A percentile compares a stretch with the other conserved stretches of the same genome.
These are phyloP conservation scores for Sebastes trivittatus DNA, from an alignment of 2,797 vertebrate genomes.

Conservation along the genomic window DNA sequence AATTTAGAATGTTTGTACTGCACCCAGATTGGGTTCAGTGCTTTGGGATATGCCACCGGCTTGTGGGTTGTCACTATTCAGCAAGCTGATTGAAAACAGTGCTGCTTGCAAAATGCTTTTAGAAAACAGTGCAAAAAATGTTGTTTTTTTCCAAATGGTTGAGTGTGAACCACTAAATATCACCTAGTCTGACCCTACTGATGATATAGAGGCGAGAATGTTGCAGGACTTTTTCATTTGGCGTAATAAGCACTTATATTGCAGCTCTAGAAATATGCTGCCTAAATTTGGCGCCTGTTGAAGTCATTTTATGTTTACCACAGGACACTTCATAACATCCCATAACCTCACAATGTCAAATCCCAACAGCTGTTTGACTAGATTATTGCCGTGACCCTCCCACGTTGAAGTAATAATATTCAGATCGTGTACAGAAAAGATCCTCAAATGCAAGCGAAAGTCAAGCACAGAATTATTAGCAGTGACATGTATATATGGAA, in stretches of 20 bases:
- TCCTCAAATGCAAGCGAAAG: neutral
- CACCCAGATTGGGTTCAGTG: slow-evolving; percentile 66
- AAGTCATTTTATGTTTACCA: slow-evolving; percentile 23
- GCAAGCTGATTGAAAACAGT: slow-evolving; percentile 68
- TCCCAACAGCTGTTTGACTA: slow-evolving; percentile 2
- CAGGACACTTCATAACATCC: slow-evolving; percentile 24
- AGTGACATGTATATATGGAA: neutral
- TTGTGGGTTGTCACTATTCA: slow-evolving; percentile 67
- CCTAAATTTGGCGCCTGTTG: slow-evolving; percentile 14
- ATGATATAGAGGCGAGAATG: slow-evolving; percentile 32
- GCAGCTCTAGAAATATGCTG: slow-evolving; percentile 12
- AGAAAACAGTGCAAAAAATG: slow-evolving; percentile 33
- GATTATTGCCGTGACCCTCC: neutral
- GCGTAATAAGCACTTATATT: slow-evolving; percentile 33
- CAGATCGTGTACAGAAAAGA: neutral
- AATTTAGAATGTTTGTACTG: slow-evolving; percentile 74
- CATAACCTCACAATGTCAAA: slow-evolving; percentile 17
- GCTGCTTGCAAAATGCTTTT: slow-evolving; percentile 25
- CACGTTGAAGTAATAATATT: slow-evolving; percentile 8
- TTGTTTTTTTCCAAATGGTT: slow-evolving; percentile 24
- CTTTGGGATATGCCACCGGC: slow-evolving; percentile 58
- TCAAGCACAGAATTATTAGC: neutral
- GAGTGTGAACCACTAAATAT: slow-evolving; percentile 44
- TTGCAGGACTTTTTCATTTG: slow-evolving; percentile 16
- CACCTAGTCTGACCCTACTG: slow-evolving; percentile 9